Conservation (phyloP, 2,797 vertebrate genomes). For the Notamacropus eugenii region DNA sequence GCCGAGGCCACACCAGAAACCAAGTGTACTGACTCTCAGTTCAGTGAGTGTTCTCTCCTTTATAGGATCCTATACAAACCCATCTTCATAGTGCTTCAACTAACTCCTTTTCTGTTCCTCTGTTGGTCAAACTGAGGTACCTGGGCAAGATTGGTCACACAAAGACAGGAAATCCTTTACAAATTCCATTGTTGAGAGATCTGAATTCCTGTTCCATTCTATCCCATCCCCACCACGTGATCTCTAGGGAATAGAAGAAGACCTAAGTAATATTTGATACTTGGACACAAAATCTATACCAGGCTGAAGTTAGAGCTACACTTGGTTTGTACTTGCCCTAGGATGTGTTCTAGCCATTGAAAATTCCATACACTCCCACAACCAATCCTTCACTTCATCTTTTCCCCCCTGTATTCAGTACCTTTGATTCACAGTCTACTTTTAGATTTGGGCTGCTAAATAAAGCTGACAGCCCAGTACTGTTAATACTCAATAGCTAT, state of each 20-base stretch:
- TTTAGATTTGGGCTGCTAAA: conserved; percentile 21
- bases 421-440: not conserved
- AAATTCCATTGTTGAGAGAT: not conserved
- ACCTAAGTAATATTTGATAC: not conserved
- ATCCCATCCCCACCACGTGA: not conserved
- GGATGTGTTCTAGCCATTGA: not conserved
- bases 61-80: not conserved
- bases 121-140: not conserved
- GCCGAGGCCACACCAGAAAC: not conserved
- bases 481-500: not conserved
- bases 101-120: not conserved
- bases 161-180: not conserved
- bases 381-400: not conserved
- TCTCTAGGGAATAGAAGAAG: not conserved
- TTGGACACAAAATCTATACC: not conserved
- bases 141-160: not conserved
- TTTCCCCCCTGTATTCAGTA: not conserved
- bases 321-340: not conserved
- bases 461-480: conserved; percentile 1
- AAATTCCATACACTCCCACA: not conserved
- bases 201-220: not conserved
- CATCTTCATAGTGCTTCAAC: not conserved
- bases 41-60: not conserved
- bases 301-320: not conserved
- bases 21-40: not conserved